Evolutionary conservation across 2,888 invertebrate genomes (phyloP), one percentile per base, ranked within the genome.

Genomic region (Nezara viridula): DNA sequence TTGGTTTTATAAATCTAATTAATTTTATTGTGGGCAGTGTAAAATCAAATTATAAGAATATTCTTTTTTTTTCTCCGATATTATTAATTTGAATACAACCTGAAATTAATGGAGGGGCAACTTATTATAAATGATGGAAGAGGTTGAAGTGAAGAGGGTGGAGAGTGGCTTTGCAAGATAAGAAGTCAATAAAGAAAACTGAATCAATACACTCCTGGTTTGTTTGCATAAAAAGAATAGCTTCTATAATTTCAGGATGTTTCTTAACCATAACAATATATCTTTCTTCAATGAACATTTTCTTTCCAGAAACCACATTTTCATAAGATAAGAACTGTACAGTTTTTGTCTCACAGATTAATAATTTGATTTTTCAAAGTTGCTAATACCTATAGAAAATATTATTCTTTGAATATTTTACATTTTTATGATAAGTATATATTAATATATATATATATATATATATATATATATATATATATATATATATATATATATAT

Each of bases 151-250:
- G 55, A 60, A 55, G 87, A 55, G 87, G 87, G 60, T 44, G 77
- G 89, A 73, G 90, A 89, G 90, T 90, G 90, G 86, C 89, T 89
- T 81, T 60, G 37, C 24, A 44, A 81, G 90, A 90, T 90, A 90
- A 90, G 90, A 89, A 90, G 90, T 90, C 90, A 90, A 90, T 90
- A 90, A 90, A 88, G 89, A 90, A 90, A 90, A 89, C 89, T 81
- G 89, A 89, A 90, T 90, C 89, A 89, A 89, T 90, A 89, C 86
- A 89, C 44, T 73, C 81, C 86, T 86, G 87, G 88, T 85, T 90
- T 90, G 90, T 90, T 90, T 90, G 89, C 90, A 89, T 89, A 86
- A 66, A 86, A 89, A 89, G 85, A 90, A 88, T 88, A 40, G 47
- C 44, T 73, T 73, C 47, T 88, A 86, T 86, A 86, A 86, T 86